Base-by-base conservation (phyloP, 2,113 vertebrate species). In the Phaethon lepturus region DNA sequence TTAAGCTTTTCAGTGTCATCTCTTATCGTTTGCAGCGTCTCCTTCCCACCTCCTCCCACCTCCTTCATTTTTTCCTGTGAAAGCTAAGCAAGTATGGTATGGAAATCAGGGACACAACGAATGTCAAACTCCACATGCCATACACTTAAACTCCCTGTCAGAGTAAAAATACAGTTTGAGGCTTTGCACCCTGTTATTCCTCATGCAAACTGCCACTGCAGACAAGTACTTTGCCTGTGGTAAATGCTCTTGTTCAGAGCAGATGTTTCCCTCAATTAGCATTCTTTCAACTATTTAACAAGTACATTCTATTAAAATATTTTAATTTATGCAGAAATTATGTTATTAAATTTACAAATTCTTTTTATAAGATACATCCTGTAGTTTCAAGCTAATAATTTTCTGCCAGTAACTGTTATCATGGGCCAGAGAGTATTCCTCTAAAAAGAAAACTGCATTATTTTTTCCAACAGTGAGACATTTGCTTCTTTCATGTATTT, bases 251-350 rank as follows among this genome's bases (percentile, higher is more conserved):
- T 94, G 93, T 95, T 97, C 76, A 55, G 93, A 98, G 95, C 97
- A 97, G 96, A 96, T 98, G 97, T 97, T 97, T 97, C 68, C 60
- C 76, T 89, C 93, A 86, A 97, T 98, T 97, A 97, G 95, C 97
- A 97, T 97, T 97, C 96, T 92, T 95, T 92, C 92, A 95, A 95
- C 94, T 96, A 92, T 93, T 96, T 96, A 96, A 94, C 93, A 93
- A 97, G 93, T 86, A 50, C 13, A 55, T 97, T 96, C 95, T 93
- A 92, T 96, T 97, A 97, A 98, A 97, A 97, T 97, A 97, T 97
- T 98, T 93, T 98, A 98, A 98, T 98, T 93, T 98, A 98, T 98
- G 90, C 95, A 93, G 91, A 95, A 96, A 97, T 93, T 67, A 97
- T 94, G 95, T 97, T 96, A 97, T 97, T 95, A 96, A 96, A 97